Base-by-base conservation (phyloP, 1,140 invertebrate genomes). In the Planococcus citri region DNA sequence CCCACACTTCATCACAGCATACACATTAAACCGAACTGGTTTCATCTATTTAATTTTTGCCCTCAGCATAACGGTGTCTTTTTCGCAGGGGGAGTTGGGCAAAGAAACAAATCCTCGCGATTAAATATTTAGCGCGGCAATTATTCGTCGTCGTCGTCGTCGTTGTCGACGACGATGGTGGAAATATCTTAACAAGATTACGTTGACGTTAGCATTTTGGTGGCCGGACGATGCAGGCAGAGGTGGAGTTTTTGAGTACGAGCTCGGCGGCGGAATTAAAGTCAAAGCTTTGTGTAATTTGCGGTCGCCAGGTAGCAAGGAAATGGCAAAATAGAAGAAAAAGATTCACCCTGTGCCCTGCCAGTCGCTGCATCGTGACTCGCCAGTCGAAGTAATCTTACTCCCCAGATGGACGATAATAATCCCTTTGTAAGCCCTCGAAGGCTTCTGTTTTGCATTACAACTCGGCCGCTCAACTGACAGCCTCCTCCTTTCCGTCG, bases 211-310 rank as follows among this genome's bases (percentile, higher is more conserved):
- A 51, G 6, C 41, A 20, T 51, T 51, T 51, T 17, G 17, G 4
- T 51, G 41, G 41, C n/a, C 12, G n/a, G 41, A n/a, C 41, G 41
- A 51, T 37, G 14, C 14, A 8, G 6, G 33, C 33, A 14, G 6
- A 14, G 14, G 6, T n/a, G n/a, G n/a, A n/a, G n/a, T n/a, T n/a
- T n/a, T n/a, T n/a, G n/a, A 51, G 41, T 20, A 17, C 41, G 2
- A 51, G 41, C 41, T 20, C 22, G 60, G n/a, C n/a, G n/a, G n/a
- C n/a, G n/a, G 60, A 64, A 64, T 64, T 64, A 64, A 25, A 64
- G 60, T 64, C 60, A 64, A 64, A 64, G 60, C 60, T 64, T 64
- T 64, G 60, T 64, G 60, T 64, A 64, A 64, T 64, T 64, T 64
- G 60, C 60, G 60, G 60, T 25, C 60, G 60, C n/a, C 60, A 64